These are phyloP conservation scores for Phrynocephalus vlangalii DNA, from an alignment of 2,797 vertebrate genomes.

Conservation along the genomic window DNA sequence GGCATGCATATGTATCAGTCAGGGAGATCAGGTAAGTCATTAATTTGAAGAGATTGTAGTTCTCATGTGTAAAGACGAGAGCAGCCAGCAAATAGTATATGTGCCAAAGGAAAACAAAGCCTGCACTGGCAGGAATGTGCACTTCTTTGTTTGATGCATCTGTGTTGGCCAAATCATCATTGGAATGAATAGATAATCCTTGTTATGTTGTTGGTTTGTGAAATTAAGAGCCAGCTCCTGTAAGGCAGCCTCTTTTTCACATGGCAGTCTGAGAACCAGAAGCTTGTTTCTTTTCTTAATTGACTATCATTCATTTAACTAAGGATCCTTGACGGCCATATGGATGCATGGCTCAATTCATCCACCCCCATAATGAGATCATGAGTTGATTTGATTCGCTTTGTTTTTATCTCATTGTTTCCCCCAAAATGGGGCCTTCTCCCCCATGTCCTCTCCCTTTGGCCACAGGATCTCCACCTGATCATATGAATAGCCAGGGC, in stretches of 20 bases:
- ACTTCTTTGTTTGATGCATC: not conserved
- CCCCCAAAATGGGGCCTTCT: no score
- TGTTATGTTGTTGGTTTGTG: constrained; percentile 17
- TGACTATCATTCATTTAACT: not conserved
- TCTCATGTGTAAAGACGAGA: not conserved
- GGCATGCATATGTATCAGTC: no score
- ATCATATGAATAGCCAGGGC: no score
- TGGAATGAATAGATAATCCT: constrained; percentile 20
- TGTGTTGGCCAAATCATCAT: constrained; percentile 26
- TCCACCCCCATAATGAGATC: not conserved
- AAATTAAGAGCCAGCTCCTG: not conserved
- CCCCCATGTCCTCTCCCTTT: no score
- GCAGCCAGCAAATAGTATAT: constrained; percentile 12
- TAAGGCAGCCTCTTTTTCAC: not conserved
- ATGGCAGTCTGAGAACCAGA: not conserved
- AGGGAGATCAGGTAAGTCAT: not conserved
- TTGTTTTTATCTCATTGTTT: no score
- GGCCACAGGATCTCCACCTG: no score
- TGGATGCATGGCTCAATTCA: not conserved
- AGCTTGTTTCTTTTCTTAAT: not conserved
- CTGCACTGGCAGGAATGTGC: not conserved
- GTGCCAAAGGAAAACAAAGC: constrained; percentile 35
- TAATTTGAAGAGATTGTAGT: not conserved
- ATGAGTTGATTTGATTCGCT: no score
- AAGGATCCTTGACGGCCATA: not conserved